Conservation (phyloP, 2,797 vertebrate genomes). For the Micrastur ruficollis region DNA sequence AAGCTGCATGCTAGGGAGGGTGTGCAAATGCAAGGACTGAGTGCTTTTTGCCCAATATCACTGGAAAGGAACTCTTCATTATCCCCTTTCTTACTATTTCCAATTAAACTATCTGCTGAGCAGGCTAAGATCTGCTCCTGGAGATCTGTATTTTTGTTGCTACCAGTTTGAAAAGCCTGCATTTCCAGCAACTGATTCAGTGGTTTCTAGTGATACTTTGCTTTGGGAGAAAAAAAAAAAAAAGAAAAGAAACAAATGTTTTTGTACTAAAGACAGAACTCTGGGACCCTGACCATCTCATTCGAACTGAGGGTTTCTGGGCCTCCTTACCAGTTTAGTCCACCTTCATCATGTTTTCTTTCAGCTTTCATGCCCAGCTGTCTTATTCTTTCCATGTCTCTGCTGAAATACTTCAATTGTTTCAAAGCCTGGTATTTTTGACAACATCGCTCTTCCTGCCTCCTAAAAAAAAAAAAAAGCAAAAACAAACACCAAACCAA, state of each 20-base stretch:
- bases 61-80: not conserved
- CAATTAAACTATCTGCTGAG: not conserved
- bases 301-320: not conserved
- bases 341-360: not conserved
- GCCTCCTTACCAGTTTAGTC: slow-evolving; percentile 56
- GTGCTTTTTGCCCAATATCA: not conserved
- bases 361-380: not conserved
- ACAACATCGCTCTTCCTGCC: slow-evolving; percentile 63
- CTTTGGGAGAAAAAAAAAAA: not conserved
- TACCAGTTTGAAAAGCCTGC: not conserved
- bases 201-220: not conserved
- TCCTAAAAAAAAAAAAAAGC: slow-evolving; percentile 29
- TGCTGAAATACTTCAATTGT: slow-evolving; percentile 27
- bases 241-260: not conserved
- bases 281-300: not conserved
- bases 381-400: slow-evolving; percentile 61
- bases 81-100: not conserved
- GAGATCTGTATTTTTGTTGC: not conserved
- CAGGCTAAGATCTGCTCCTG: not conserved
- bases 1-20: not conserved
- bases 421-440: slow-evolving; percentile 63
- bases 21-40: not conserved
- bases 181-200: not conserved
- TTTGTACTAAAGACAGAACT: not conserved
- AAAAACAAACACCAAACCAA: not conserved